These are phyloP conservation scores for Monochamus saltuarius DNA, from an alignment of 1,140 invertebrate genomes.

Conservation along the genomic window DNA sequence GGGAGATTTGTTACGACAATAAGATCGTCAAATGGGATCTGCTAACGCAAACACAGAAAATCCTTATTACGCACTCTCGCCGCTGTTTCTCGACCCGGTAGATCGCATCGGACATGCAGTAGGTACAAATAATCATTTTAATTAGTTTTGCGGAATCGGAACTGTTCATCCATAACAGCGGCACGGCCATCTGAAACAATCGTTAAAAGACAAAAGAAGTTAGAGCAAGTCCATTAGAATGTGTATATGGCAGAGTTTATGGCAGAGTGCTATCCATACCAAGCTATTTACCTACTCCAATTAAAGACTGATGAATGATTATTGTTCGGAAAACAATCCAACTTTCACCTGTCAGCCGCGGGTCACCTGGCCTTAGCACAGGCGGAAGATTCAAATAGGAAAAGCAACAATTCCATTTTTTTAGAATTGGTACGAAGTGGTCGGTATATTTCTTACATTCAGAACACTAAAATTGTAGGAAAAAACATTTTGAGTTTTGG, in stretches of 20 bases:
- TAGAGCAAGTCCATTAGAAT: conserved; percentile 47
- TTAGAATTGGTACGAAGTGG: no score
- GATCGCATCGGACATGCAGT: conserved; percentile 3
- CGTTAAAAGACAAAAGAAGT: conserved; percentile 46
- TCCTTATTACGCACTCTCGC: no score
- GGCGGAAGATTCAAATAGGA: neutral
- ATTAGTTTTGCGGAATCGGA: conserved; percentile 29
- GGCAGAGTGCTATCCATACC: conserved; percentile 39
- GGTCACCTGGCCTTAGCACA: neutral
- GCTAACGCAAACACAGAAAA: no score
- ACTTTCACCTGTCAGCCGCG: conserved; percentile 43
- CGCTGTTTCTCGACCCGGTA: neutral
- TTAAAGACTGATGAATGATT: conserved; percentile 50
- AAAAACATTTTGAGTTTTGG: no score
- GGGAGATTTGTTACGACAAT: no score
- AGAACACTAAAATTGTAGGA: no score
- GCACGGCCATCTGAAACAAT: conserved; percentile 39
- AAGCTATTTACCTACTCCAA: conserved; percentile 51
- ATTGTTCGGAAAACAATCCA: conserved; percentile 49
- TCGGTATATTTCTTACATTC: no score
- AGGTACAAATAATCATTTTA: conserved; percentile 18
- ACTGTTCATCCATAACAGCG: conserved; percentile 32
- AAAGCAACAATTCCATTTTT: no score
- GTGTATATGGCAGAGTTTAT: conserved; percentile 48
- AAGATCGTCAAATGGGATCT: no score